Base-by-base conservation (phyloP, 2,797 vertebrate genomes). In the Selene dorsalis region DNA sequence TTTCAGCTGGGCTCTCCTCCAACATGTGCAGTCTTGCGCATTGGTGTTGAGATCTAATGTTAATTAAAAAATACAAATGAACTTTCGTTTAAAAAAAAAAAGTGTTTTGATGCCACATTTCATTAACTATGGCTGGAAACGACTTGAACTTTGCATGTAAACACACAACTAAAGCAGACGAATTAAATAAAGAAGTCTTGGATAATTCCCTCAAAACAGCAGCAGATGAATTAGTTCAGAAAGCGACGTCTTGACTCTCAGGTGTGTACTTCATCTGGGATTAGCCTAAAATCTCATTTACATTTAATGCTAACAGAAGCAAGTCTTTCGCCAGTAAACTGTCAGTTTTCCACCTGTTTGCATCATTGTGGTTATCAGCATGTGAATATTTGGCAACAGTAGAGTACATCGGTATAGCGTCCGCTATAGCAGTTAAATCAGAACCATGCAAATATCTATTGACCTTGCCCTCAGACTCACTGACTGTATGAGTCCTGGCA, bases 221-320 rank as follows among this genome's bases (percentile, higher is more conserved):
- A 45, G 7, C 14, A 30, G 67, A 63, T 57, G 26, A 82, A 73
- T 73, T 50, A 73, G 28, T 52, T 65, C 50, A 65, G 53, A 66
- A 41, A 56, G 39, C 61, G 59, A 52, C 11, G 18, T 39, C 2
- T 22, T 73, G 63, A 72, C 41, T 81, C 61, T 75, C 71, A 65
- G 20, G 38, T 41, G 62, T 12, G 0, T 62, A 55, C 30, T 65
- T 80, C 8, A 66, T 62, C 62, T 77, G 14, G 38, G 80, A 73
- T 82, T 77, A 76, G 35, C 9, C 28, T 50, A 24, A 67, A 77
- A 58, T 81, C 56, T 52, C 66, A 26, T 17, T 35, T 68, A 56
- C 30, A 4, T 68, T 75, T 77, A 62, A 53, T 52, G 22, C 55
- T n/a, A 71, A 68, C 24, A 58, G 47, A 43, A 56, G 41, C 22